Evolutionary conservation across 1,140 invertebrate genomes (phyloP), one percentile per base, ranked within the genome.

Genomic region (Heterodera carotae): DNA sequence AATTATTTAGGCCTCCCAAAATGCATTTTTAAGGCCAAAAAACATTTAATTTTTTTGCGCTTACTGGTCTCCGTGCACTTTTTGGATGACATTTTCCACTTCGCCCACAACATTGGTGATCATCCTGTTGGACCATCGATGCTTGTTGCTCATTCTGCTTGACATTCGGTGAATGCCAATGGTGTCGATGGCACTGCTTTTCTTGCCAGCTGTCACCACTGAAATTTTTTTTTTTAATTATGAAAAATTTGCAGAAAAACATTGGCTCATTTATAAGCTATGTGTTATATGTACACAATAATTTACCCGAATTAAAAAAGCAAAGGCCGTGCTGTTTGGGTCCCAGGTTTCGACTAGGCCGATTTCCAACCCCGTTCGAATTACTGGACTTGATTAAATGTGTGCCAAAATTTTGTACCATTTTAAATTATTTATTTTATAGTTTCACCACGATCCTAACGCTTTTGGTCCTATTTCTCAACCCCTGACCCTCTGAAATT

Each of bases 71-170:
- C 75, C 83, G 27, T 84, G 82, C 10, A 84, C 82, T 64, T 83
- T 83, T 15, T 84, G 80, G 31, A 83, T 83, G n/a, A 83, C 80
- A 70, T 82, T 82, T 43, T 83, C 82, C 36, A 83, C 81, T 34
- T 84, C 82, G 36, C 80, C 80, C 22, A 77, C 83, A 12, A 83
- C 73, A 66, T 82, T 82, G 25, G 81, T 67, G 48, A 84, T 71
- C 18, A 84, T 69, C 29, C 80, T 69, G 15, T 56, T 75, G 15
- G 82, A 83, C 82, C 82, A 83, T 31, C 82, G 82, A 48, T 82
- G 81, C 34, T 83, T 83, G 80, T 60, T 82, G 53, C 62, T 74
- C 31, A 84, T 62, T 29, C 80, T 56, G 25, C 60, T 70, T 10
- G 81, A 82, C 81, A 82, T 84, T 31, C 82, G 83, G 60, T 82